These are phyloP conservation scores for Melopsittacus undulatus DNA, from an alignment of 2,797 vertebrate species.

Conservation along the genomic window DNA sequence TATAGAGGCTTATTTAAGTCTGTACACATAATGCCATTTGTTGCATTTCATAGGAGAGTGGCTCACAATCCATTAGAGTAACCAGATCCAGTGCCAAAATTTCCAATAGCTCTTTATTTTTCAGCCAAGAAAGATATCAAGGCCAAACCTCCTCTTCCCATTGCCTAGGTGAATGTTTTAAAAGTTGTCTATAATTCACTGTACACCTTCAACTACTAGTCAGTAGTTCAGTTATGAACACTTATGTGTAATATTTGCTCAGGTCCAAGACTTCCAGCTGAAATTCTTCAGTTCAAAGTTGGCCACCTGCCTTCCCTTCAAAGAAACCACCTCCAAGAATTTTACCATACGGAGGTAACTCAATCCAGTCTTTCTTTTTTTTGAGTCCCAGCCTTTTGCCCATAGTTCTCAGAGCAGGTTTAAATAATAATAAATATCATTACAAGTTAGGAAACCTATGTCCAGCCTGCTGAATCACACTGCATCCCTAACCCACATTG, in stretches of 20 bases:
- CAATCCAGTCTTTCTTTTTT: neutral
- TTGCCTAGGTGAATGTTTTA: neutral
- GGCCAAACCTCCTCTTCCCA: neutral
- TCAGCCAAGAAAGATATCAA: neutral
- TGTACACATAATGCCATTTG: neutral
- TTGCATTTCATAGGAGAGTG: neutral
- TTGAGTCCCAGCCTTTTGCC: neutral
- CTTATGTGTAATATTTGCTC: neutral
- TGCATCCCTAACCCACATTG: constrained; percentile 36
- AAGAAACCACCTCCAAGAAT: neutral
- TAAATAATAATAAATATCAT: constrained; percentile 15
- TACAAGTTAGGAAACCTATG: neutral
- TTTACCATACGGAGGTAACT: neutral
- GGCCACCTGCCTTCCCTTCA: neutral
- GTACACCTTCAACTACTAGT: neutral
- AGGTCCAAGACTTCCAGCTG: neutral
- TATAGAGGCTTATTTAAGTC: neutral
- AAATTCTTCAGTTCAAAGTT: neutral
- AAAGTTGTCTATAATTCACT: neutral
- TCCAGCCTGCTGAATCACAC: constrained; percentile 17
- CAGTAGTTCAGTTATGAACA: neutral
- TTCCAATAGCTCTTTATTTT: neutral
- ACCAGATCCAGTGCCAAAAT: neutral
- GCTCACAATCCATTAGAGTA: neutral
- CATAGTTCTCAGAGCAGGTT: neutral